Base-by-base conservation (phyloP, 2,888 invertebrate species). In the Proisotoma minuta region DNA sequence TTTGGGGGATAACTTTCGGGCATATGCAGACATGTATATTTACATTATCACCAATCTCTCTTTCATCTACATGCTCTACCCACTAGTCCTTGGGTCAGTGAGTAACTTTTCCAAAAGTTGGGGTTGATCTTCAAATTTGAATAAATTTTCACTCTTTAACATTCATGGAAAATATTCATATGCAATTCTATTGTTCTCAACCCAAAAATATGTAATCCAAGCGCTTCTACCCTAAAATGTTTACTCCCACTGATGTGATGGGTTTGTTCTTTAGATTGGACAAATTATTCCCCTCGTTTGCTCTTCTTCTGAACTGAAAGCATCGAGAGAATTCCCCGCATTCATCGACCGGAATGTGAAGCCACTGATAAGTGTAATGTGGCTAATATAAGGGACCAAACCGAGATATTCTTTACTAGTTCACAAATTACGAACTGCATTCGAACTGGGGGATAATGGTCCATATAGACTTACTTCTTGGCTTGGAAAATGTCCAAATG, bases 351-450 rank as follows among this genome's bases (percentile, higher is more conserved):
- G 43, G 18, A 15, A 4, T 18, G 4, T 43, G 34, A 43, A 43
- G 43, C 43, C 43, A 43, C 43, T 43, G 43, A 43, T 43, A 20
- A 5, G 43, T 5, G 43, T 43, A n/a, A 34, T 10, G 43, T 20
- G 43, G 43, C 43, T 43, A 43, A 43, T 43, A n/a, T n/a, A 43
- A 20, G 43, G 20, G 18, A 43, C 43, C 43, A 43, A 43, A 15
- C 43, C 15, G 18, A 43, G 43, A 43, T 43, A 43, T 43, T 43
- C 43, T 43, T 43, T 43, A 43, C 18, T 43, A 20, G 53, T 54
- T 54, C 53, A 54, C 53, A 54, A 54, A 56, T 56, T 56, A 56
- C 56, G 29, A 4, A 56, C 56, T 56, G 43, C 40, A 56, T 40
- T 56, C 43, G 26, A 43, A 26, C 28, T 15, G 18, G 43, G 18